These are phyloP conservation scores for Halictus rubicundus DNA, from an alignment of 1,140 invertebrate species.

Conservation along the genomic window DNA sequence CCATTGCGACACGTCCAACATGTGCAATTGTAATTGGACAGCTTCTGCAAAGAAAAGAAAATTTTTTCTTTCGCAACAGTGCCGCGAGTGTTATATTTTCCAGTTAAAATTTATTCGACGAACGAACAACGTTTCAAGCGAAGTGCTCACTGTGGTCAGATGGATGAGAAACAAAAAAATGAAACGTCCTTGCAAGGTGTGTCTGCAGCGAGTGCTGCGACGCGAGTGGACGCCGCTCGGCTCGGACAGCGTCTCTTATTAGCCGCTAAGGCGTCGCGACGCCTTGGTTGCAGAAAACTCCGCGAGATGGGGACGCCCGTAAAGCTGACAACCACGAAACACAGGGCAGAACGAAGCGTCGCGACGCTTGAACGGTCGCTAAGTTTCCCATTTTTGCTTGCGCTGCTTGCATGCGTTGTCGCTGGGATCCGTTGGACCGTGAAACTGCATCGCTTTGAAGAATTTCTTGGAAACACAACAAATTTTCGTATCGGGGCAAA, in stretches of 20 bases:
- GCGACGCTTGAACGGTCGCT: conserved; percentile 22
- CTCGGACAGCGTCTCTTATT: conserved; percentile 69
- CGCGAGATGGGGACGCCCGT: conserved; percentile 77
- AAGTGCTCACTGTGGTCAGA: too few species aligned
- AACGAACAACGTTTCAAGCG: too few species aligned
- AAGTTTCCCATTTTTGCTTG: not conserved
- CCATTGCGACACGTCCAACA: too few species aligned
- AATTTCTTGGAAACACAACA: not conserved
- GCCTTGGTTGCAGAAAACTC: conserved; percentile 77
- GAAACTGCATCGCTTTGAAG: not conserved
- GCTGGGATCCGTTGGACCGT: not conserved
- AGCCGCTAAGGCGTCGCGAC: conserved; percentile 77
- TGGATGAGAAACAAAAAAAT: too few species aligned
- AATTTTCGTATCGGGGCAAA: not conserved
- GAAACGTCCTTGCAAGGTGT: not conserved
- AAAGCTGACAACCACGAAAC: conserved; percentile 48
- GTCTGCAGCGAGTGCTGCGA: conserved; percentile 54
- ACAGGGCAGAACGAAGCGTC: conserved; percentile 31
- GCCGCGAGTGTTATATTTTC: too few species aligned
- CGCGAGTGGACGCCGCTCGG: conserved; percentile 52
- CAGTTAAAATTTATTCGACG: too few species aligned
- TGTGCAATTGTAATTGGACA: too few species aligned
- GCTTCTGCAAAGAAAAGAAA: too few species aligned
- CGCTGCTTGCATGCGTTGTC: not conserved
- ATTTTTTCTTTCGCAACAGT: too few species aligned